These are phyloP conservation scores for Crypturellus tataupa DNA, from an alignment of 2,797 vertebrate genomes.

Conservation along the genomic window DNA sequence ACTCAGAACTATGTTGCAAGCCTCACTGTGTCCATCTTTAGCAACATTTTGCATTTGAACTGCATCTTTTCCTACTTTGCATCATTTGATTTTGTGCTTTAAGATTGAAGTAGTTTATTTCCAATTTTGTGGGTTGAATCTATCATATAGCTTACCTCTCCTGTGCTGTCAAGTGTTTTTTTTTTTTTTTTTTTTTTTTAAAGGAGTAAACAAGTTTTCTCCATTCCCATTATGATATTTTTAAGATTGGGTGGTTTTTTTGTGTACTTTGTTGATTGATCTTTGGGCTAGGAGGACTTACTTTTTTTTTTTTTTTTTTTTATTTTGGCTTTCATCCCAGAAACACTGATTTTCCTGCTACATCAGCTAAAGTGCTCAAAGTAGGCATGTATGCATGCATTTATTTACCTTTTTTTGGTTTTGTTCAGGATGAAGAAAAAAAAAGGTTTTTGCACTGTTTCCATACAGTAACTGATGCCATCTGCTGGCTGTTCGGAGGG, in stretches of 20 bases:
- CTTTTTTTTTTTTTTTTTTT: background rate
- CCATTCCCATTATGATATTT: background rate
- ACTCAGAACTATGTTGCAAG: background rate
- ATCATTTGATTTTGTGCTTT: background rate
- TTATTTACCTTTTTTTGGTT: background rate
- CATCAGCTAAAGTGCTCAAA: background rate
- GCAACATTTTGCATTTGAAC: background rate
- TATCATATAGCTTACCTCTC: background rate
- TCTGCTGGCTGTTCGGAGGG: slow-evolving; percentile 85
- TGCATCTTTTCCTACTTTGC: background rate
- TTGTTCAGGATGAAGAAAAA: slow-evolving; percentile 83
- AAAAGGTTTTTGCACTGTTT: slow-evolving; percentile 82
- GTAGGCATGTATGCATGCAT: background rate
- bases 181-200: background rate
- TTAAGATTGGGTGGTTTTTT: background rate
- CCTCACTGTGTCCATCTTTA: background rate
- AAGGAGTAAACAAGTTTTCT: background rate
- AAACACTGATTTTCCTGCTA: background rate
- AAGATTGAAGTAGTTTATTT: background rate
- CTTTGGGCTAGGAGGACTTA: background rate
- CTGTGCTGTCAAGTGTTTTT: background rate
- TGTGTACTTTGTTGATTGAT: background rate
- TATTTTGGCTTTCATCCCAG: background rate
- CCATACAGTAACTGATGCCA: slow-evolving; percentile 86
- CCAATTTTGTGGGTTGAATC: background rate